These are phyloP conservation scores for Percina caprodes DNA, from an alignment of 2,113 vertebrate genomes.

Conservation along the genomic window DNA sequence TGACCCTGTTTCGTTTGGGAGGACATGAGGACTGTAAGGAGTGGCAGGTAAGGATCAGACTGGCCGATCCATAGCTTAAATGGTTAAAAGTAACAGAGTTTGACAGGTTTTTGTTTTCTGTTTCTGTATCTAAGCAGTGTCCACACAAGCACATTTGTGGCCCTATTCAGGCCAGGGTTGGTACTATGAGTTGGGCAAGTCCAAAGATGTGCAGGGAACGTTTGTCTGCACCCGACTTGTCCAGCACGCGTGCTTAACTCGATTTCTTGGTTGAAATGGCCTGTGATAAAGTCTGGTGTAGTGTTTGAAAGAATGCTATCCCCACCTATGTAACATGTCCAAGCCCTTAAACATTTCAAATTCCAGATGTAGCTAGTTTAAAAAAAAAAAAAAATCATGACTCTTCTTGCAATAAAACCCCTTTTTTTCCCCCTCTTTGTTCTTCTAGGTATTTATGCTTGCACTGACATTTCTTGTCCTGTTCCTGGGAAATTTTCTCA, in stretches of 20 bases:
- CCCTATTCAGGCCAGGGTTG: neutral
- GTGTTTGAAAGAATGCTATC: neutral
- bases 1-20: conserved; percentile 92
- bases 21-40: conserved; percentile 93
- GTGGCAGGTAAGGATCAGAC: conserved; percentile 90
- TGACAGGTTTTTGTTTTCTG: neutral
- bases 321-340: neutral
- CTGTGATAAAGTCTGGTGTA: neutral
- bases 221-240: neutral
- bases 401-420: neutral
- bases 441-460: conserved; percentile 91
- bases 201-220: neutral
- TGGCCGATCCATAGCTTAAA: neutral
- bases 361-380: neutral
- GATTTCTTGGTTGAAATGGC: neutral
- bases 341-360: neutral
- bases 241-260: neutral
- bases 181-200: neutral
- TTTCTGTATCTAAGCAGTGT: neutral
- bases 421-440: neutral
- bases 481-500: conserved; percentile 98
- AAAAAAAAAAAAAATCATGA: neutral
- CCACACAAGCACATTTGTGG: neutral
- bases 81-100: neutral
- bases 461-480: conserved; percentile 94